Percentiles rank a stretch among this genome's conserved stretches.
Evolutionary conservation across 2,797 vertebrate species (phyloP).

Genomic region (Benthosema pterotum): DNA sequence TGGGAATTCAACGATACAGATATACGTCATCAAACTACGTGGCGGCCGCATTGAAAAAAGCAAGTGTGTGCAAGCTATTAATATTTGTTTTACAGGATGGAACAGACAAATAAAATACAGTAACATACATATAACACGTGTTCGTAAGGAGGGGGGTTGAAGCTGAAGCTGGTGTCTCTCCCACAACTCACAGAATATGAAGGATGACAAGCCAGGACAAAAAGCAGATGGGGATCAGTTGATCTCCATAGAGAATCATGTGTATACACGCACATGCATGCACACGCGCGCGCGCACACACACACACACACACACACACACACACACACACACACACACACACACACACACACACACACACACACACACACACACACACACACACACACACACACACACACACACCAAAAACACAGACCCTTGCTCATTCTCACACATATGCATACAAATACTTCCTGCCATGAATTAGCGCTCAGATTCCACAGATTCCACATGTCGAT

Average conservation of each 20-base stretch:
- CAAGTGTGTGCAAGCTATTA: constrained; percentile 5
- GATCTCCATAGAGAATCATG: constrained; percentile 47
- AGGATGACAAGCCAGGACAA: constrained; percentile 57
- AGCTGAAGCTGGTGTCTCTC: constrained; percentile 36
- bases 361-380: too few relatives aligned
- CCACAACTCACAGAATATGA: constrained; percentile 38
- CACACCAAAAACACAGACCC: too few relatives aligned
- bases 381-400: too few relatives aligned
- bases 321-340: too few relatives aligned
- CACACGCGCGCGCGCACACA: background rate
- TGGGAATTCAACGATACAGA: too few relatives aligned
- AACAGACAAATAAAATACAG: constrained; percentile 14
- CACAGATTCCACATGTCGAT: too few relatives aligned
- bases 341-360: too few relatives aligned
- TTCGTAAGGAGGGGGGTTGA: constrained; percentile 11
- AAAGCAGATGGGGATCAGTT: constrained; percentile 68
- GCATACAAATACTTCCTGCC: too few relatives aligned
- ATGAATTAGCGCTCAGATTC: too few relatives aligned
- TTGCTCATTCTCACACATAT: too few relatives aligned
- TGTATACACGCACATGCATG: constrained; percentile 11
- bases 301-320: background rate
- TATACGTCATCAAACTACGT: too few relatives aligned
- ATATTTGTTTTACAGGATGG: constrained; percentile 42
- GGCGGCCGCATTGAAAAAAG: constrained; percentile 30
- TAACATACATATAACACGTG: too few relatives aligned